Evolutionary conservation across 2,888 invertebrate species (phyloP), one percentile per base, ranked within the genome.

Genomic region (Campoplex nolae): DNA sequence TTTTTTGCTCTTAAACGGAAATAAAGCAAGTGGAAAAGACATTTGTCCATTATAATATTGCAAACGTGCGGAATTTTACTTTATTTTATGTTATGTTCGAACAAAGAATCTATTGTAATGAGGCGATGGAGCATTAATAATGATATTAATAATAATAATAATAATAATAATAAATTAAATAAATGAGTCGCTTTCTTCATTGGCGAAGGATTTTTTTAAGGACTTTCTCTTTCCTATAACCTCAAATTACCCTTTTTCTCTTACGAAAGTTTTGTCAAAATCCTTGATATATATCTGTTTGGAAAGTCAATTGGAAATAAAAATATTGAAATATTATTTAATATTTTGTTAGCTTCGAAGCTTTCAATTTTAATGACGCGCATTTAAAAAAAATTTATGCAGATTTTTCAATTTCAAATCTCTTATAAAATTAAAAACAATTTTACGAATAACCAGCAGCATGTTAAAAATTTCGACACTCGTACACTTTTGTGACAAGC

Each of bases 41-140:
- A 58, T 13, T 58, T 58, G 13, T 32, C 58, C 28, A 13, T 28
- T 23, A 18, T 42, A 71, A n/a, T 23, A 56, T 58, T 23, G n/a
- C 32, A 42, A 35, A 23, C 23, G 81, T 77, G 45, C 54, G 81
- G 67, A 54, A 65, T 76, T 73, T 56, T 6, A n/a, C n/a, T 83
- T 38, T 54, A 42, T 54, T 58, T 32, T 76, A 68, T 35, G 76
- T 62, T 76, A 42, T 76, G 23, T 35, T 23, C 16, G 4, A 75
- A 42, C 42, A 42, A 58, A 23, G 45, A 35, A 68, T 67, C 45
- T 68, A 42, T 42, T 38, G 23, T 13, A 38, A 42, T 28, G 76
- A 70, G 76, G 62, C 62, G 38, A 83, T 76, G 56, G 83, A 70
- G 70, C 83, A 67, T 42, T 79, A 71, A 79, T 79, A 71, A 74